A percentile compares a stretch with the other conserved stretches of the same genome.
Conservation (phyloP, 2,888 invertebrate species). For the Ischnus inquisitorius region DNA sequence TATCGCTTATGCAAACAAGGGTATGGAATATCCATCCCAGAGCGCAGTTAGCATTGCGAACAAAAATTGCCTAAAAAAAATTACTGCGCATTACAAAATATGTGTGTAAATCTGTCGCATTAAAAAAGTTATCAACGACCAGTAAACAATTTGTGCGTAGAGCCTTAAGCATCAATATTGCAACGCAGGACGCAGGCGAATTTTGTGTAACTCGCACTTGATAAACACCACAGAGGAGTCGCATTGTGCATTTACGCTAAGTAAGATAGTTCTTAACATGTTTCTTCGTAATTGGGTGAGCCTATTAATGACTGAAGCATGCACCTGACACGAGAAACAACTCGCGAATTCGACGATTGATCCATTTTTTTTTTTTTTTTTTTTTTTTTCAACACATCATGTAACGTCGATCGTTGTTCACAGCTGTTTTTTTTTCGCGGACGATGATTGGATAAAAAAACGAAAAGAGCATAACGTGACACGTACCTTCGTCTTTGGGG, state of each 20-base stretch:
- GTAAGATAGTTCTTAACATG: not conserved
- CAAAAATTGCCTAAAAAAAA: too few relatives aligned
- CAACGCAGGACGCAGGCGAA: too few relatives aligned
- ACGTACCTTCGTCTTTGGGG: conserved; percentile 76
- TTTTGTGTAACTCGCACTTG: too few relatives aligned
- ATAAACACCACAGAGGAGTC: too few relatives aligned
- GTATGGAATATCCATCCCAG: too few relatives aligned
- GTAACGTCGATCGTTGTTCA: conserved; percentile 12
- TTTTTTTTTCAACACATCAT: not conserved
- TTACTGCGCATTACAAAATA: too few relatives aligned
- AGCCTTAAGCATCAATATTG: too few relatives aligned
- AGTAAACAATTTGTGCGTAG: too few relatives aligned
- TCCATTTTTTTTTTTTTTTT: not conserved
- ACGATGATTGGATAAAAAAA: conserved; percentile 8
- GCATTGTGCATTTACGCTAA: not conserved
- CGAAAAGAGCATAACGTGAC: conserved; percentile 16
- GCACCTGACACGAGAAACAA: not conserved
- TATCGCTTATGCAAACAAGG: too few relatives aligned
- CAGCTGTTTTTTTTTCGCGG: conserved; percentile 33
- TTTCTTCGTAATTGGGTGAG: not conserved
- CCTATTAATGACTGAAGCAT: not conserved
- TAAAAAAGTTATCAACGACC: too few relatives aligned
- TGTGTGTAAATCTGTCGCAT: too few relatives aligned
- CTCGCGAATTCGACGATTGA: conserved; percentile 1
- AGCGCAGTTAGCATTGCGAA: too few relatives aligned